Evolutionary conservation across 2,888 invertebrate genomes (phyloP).

Genomic region (Elaeidobius kamerunicus): DNA sequence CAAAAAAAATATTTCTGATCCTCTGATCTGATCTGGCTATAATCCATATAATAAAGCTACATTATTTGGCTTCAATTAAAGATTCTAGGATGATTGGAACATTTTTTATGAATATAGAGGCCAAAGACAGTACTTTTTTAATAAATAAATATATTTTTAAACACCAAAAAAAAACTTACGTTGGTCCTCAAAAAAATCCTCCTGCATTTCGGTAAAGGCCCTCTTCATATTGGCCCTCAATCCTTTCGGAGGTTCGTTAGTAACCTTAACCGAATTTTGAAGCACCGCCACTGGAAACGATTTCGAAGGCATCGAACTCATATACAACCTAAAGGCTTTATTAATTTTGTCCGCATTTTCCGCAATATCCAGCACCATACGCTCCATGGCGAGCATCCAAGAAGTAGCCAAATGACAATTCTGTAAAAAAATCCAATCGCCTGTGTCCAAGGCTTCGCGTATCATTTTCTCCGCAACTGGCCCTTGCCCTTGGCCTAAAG

Average conservation of each 20-base stretch:
- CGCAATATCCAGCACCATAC: slow-evolving; percentile 68
- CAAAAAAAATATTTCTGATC: too few species aligned
- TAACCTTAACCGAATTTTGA: slow-evolving; percentile 91
- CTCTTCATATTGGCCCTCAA: slow-evolving; percentile 83
- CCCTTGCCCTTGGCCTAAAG: slow-evolving; percentile 89
- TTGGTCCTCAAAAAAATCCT: slow-evolving; percentile 78
- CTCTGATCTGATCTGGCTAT: too few species aligned
- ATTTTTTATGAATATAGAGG: too few species aligned
- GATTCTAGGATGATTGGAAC: too few species aligned
- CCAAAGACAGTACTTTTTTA: too few species aligned
- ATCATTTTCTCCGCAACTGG: slow-evolving; percentile 83
- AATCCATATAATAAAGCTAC: slow-evolving; percentile 1
- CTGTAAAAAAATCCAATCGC: slow-evolving; percentile 89
- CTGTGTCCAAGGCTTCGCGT: slow-evolving; percentile 63
- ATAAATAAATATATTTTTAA: too few species aligned
- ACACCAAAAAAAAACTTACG: slow-evolving; percentile 49
- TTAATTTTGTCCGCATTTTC: slow-evolving; percentile 65
- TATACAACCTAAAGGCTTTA: slow-evolving; percentile 73
- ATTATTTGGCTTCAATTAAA: background rate
- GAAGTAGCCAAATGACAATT: slow-evolving; percentile 92
- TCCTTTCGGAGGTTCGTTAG: slow-evolving; percentile 92
- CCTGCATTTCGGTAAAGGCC: slow-evolving; percentile 74
- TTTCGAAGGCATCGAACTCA: slow-evolving; percentile 87
- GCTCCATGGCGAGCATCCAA: slow-evolving; percentile 86
- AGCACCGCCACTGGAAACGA: slow-evolving; percentile 81